Base-by-base conservation (phyloP, 2,113 vertebrate genomes). In the Chionodraco myersi region DNA sequence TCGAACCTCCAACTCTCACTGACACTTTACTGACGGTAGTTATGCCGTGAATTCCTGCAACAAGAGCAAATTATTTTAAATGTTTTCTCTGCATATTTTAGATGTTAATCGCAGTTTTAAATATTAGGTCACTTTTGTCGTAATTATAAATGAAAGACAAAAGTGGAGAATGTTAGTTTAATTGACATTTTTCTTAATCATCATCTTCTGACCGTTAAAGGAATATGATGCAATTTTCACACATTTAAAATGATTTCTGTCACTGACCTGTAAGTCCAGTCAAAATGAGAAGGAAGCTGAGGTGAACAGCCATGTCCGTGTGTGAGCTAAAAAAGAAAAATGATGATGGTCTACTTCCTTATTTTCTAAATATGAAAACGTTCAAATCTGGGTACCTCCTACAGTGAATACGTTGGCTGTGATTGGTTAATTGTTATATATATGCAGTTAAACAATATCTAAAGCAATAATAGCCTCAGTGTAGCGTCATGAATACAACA, bases 241-340 rank as follows among this genome's bases (percentile, higher is more conserved):
- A 41, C 13, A 23, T 61, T 21, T 2, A 41, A 49, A 60, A 16
- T 45, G 7, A 61, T 0, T 4, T 8, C 30, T 51, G 44, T 23
- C 6, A 75, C 85, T 82, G 10, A 89, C 87, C 89, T 83, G 77
- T 78, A 30, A 86, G 49, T 71, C 63, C 64, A 45, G 48, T 53
- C 11, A 87, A n/a, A 34, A 87, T 48, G 51, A 87, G 58, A 51
- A 88, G 26, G 77, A 78, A 9, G 10, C 5, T 49, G 10, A 74
- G 34, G 30, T 30, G 30, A 30, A 30, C 30, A 4, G 80, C 16
- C 89, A 89, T 89, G 11, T 18, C 0, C 0, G 3, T 34, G 2
- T 11, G 21, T 1, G 62, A 81, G 8, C 44, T 44, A 30, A 36
- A 4, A 5, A 1, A 68, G 30, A 30, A 30, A 30, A 30, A 30